These are phyloP conservation scores for Polyploca ridens DNA, from an alignment of 2,888 invertebrate genomes.

Conservation along the genomic window DNA sequence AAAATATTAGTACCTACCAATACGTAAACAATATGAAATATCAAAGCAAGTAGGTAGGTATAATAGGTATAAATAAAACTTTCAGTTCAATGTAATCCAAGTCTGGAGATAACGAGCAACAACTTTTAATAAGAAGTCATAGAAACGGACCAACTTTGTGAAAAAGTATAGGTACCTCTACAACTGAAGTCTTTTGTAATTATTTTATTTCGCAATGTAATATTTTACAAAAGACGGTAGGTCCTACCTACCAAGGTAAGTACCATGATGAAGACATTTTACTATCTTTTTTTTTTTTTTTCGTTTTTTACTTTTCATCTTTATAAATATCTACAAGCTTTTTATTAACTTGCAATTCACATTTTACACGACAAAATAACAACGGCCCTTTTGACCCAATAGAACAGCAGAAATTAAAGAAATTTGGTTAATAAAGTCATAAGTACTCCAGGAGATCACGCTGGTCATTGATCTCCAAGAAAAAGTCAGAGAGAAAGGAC, in stretches of 20 bases:
- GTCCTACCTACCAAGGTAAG: background rate
- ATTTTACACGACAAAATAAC: no score
- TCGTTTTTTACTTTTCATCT: background rate
- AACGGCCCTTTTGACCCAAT: no score
- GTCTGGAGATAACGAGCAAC: conserved; percentile 1
- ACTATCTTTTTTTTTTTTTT: no score
- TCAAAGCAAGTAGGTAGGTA: background rate
- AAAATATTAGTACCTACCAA: no score
- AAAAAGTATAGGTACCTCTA: background rate
- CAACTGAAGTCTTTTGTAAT: background rate
- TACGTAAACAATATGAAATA: background rate
- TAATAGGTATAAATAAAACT: background rate
- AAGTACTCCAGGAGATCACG: no score
- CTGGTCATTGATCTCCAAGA: no score
- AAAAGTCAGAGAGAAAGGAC: no score
- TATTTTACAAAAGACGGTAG: background rate
- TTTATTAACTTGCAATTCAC: no score
- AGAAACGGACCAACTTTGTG: background rate
- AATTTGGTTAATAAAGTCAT: no score
- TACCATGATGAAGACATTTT: no score
- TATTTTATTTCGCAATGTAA: background rate
- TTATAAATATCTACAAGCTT: no score
- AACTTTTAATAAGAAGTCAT: conserved; percentile 3
- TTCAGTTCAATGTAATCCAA: background rate
- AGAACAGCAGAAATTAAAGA: no score